These are phyloP conservation scores for Alosa sapidissima DNA, from an alignment of 2,797 vertebrate genomes.

Conservation along the genomic window DNA sequence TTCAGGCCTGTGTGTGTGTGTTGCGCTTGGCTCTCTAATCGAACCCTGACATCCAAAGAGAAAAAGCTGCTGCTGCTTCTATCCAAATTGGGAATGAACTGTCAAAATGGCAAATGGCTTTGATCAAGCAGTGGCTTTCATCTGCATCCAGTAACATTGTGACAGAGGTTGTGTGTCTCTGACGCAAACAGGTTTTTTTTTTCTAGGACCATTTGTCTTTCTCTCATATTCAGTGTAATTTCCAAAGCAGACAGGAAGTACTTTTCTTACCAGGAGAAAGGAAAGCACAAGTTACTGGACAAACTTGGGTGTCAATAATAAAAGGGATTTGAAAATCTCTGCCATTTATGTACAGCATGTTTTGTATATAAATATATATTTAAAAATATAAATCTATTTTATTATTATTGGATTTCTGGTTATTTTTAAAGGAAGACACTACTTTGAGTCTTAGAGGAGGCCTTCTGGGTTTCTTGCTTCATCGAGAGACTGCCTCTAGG, in stretches of 20 bases:
- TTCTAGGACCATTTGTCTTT: slow-evolving; percentile 55
- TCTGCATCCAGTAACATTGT: not conserved
- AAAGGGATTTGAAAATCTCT: slow-evolving; percentile 73
- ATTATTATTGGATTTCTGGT: slow-evolving; percentile 74
- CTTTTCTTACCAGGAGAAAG: slow-evolving; percentile 56
- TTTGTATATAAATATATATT: slow-evolving; percentile 80
- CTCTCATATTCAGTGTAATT: slow-evolving; percentile 48
- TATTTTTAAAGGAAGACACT: slow-evolving; percentile 73
- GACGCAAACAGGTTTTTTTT: not conserved
- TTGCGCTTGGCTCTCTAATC: not conserved
- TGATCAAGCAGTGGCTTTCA: slow-evolving; percentile 3
- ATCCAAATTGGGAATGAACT: not conserved
- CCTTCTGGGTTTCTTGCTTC: slow-evolving; percentile 56
- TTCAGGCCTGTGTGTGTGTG: not conserved
- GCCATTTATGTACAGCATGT: slow-evolving; percentile 77
- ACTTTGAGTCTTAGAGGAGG: slow-evolving; percentile 62
- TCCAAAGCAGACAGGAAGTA: slow-evolving; percentile 64
- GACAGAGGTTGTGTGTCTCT: not conserved
- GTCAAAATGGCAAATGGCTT: not conserved
- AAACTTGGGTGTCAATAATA: slow-evolving; percentile 67
- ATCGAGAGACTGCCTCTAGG: slow-evolving; percentile 48
- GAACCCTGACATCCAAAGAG: slow-evolving; percentile 13
- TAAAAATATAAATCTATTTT: slow-evolving; percentile 79
- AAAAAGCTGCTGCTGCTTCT: not conserved
- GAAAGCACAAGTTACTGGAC: slow-evolving; percentile 77